Base-by-base conservation (phyloP, 2,888 invertebrate species). In the Hesperia comma region DNA sequence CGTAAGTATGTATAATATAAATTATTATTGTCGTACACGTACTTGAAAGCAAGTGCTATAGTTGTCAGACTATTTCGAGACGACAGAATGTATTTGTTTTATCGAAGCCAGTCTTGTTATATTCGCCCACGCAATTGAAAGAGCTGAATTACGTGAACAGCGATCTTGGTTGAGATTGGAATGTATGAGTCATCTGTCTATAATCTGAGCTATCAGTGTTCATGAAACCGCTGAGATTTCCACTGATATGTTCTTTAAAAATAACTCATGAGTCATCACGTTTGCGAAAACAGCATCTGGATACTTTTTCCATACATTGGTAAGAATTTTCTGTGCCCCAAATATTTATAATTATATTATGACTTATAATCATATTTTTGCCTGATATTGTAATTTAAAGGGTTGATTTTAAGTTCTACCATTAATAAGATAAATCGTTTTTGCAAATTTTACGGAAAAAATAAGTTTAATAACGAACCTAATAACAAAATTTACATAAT, bases 71-170 rank as follows among this genome's bases (percentile, higher is more conserved):
- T 84, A 83, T 87, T 86, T 82, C 77, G 77, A 81, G 78, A 75
- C 78, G 76, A 76, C 75, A 76, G 17, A 32, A 14, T 32, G 32
- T 75, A 81, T 80, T 83, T 84, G 84, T 85, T 82, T 83, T 83
- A 84, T 84, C 80, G 80, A 86, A 86, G 86, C 74, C 80, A 87
- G 86, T 87, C 88, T 91, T 90, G 91, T 90, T 89, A 77, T 84
- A 74, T 75, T 79, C 85, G 79, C 91, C 92, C 85, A 92, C 92
- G 86, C 82, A 80, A 78, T 74, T 78, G 76, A 70, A 75, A 73
- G 76, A 71, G 70, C 84, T 75, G 80, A 89, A 90, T 87, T 85
- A 80, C 77, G 70, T 76, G 77, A 79, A 80, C 77, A 74, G 76
- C 74, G 91, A 92, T 73, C 63, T 74, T 56, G 74, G 78, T 84